phyloP scores from a whole-genome alignment of 2,888 invertebrate genomes.

The Erynnis tages region DNA sequence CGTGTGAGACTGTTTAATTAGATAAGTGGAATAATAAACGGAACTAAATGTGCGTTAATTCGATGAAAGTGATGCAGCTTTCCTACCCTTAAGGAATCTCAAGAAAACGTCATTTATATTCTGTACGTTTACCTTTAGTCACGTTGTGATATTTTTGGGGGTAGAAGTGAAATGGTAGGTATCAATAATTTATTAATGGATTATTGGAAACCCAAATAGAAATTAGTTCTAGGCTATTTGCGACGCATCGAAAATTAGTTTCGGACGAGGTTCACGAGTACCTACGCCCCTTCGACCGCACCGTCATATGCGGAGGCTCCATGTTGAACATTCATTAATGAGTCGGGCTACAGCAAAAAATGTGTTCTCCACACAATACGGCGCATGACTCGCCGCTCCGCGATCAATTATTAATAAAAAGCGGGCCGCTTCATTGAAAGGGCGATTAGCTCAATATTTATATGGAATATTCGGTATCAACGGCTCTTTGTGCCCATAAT shows the following conservation, averaged over 20 bases:
- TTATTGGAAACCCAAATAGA: constrained; percentile 60
- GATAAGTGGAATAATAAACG: constrained; percentile 69
- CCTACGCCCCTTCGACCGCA: constrained; percentile 37
- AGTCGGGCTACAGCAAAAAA: constrained; percentile 74
- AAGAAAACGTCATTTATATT: too few relatives aligned
- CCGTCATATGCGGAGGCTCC: constrained; percentile 62
- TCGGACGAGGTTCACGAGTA: constrained; percentile 52
- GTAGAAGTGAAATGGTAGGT: not conserved
- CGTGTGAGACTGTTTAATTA: constrained; percentile 80
- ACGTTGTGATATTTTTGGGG: too few relatives aligned
- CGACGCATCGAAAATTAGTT: constrained; percentile 64
- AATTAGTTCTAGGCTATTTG: constrained; percentile 66
- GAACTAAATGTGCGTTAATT: constrained; percentile 54
- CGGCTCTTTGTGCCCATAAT: constrained; percentile 80
- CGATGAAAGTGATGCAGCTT: constrained; percentile 56
- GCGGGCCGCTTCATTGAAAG: constrained; percentile 81
- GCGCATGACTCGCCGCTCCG: constrained; percentile 77
- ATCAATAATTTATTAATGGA: constrained; percentile 7
- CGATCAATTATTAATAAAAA: constrained; percentile 82
- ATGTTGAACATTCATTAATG: constrained; percentile 61
- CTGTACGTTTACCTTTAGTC: too few relatives aligned
- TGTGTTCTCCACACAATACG: constrained; percentile 73
- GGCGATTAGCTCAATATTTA: constrained; percentile 82
- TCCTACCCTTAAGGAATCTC: not conserved
- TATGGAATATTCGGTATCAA: constrained; percentile 82